Conservation (phyloP, 2,888 invertebrate genomes). For the Pachliopta kotzebuea region DNA sequence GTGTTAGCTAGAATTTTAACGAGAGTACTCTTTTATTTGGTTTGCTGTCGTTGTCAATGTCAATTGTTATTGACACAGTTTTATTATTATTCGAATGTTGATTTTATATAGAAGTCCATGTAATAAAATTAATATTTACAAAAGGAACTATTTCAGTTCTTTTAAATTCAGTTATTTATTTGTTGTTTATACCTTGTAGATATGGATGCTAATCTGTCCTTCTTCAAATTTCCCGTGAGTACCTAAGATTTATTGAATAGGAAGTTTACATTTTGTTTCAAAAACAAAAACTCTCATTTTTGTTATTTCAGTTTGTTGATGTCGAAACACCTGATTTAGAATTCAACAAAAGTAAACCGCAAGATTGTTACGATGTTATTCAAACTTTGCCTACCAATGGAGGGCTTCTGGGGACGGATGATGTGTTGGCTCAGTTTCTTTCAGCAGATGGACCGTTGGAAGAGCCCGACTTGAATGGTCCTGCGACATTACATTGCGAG, state of each 20-base stretch:
- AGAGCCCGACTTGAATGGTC: constrained; percentile 70
- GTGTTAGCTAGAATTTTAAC: not conserved
- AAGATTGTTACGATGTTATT: constrained; percentile 56
- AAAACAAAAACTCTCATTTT: not conserved
- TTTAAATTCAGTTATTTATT: not conserved
- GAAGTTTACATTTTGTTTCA: not conserved
- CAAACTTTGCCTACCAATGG: constrained; percentile 51
- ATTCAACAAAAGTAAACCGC: constrained; percentile 43
- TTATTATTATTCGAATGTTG: not conserved
- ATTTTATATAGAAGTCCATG: constrained; percentile 1
- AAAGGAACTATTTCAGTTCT: not conserved
- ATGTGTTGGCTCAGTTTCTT: constrained; percentile 67
- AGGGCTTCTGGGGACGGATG: constrained; percentile 54
- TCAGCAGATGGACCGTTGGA: constrained; percentile 66
- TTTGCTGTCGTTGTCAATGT: not conserved
- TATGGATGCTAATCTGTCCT: constrained; percentile 51
- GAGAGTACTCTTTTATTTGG: not conserved
- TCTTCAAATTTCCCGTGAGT: constrained; percentile 63
- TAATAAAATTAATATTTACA: not conserved
- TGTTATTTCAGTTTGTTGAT: constrained; percentile 58
- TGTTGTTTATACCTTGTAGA: not conserved
- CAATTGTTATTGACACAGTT: not conserved
- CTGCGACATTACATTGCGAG: constrained; percentile 68
- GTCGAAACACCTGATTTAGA: constrained; percentile 52
- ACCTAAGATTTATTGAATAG: constrained; percentile 5